Base-by-base conservation (phyloP, 2,888 invertebrate species). In the Nomada ruficornis region DNA sequence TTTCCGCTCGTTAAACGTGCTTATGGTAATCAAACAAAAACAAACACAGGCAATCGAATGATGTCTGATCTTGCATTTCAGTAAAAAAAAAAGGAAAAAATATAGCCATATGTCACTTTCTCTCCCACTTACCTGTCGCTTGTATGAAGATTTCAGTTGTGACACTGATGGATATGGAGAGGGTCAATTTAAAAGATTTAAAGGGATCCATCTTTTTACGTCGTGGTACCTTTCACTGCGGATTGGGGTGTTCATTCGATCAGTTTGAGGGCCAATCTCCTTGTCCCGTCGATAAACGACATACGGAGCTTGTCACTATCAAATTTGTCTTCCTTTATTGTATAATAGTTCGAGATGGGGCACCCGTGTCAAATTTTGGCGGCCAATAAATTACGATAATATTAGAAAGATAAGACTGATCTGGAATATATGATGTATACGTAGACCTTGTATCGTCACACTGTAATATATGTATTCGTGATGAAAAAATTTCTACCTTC, bases 121-220 rank as follows among this genome's bases (percentile, higher is more conserved):
- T 7, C 3, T 5, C 2, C 9, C 11, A 44, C 20, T 15, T 20
- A 13, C 10, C 47, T 52, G 9, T 47, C 15, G 9, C 47, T 2
- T 1, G 13, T 10, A 13, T 11, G 7, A n/a, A 59, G 10, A 29
- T 54, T 47, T 20, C 3, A 60, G 60, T 42, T 20, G 13, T 3
- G 71, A 70, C 62, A 70, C 13, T 76, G 76, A 76, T 76, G 76
- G 75, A 75, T 75, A 11, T 7, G n/a, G 26, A 44, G 3, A 11
- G 20, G 60, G 26, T 75, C 52, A 13, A 57, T 67, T 57, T 5
- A 5, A 54, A 18, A 57, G 29, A 57, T 47, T 20, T 47, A 47
- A 20, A 3, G 2, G n/a, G 1, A 62, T 69, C 20, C 29, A 20
- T 75, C 60, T 23, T 29, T n/a, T 15, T 9, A 13, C 4, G 20